Evolutionary conservation across 2,113 vertebrate genomes (phyloP), one percentile per base, ranked within the genome.

Genomic region (Mustela nigripes): DNA sequence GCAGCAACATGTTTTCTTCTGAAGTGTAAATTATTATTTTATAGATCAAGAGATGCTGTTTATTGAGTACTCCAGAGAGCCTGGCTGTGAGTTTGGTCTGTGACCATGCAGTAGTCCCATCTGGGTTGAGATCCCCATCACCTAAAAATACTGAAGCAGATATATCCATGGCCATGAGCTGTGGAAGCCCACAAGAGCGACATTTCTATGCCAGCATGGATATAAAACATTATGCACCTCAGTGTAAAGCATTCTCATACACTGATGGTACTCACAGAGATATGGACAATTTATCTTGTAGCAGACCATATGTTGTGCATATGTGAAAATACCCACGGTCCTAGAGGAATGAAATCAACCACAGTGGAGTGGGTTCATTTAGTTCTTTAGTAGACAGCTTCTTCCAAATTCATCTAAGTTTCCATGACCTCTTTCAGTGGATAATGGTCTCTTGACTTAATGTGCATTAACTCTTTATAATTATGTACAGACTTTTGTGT

Each of bases 351-450:
- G 3, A 73, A 28, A 12, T 1, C 53, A 28, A 22, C 63, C 74
- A n/a, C 11, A 15, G 31, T 80, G 76, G 78, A 97, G 1, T 88
- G 88, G 50, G 15, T 24, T 97, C 0, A 74, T n/a, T 14, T 89
- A 12, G 50, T 85, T 96, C 9, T 83, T 76, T 76, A 89, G 67
- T 22, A 26, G n/a, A 60, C 95, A 21, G 4, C 14, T 65, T 0
- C 42, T 73, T 89, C 60, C 26, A n/a, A 24, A 79, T 79, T 48
- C 62, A 85, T n/a, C 14, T 26, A n/a, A 42, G 28, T 73, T 65
- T 90, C 45, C 24, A 24, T 31, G 74, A 95, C 33, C 15, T 62
- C 15, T 96, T 95, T 74, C 63, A 21, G 22, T 56, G 11, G 69
- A 78, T 50, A 31, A 92, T 24, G 22, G 11, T 87, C 73, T 94